Base-by-base conservation (phyloP, 1,140 invertebrate species). In the Rhynchophorus ferrugineus region DNA sequence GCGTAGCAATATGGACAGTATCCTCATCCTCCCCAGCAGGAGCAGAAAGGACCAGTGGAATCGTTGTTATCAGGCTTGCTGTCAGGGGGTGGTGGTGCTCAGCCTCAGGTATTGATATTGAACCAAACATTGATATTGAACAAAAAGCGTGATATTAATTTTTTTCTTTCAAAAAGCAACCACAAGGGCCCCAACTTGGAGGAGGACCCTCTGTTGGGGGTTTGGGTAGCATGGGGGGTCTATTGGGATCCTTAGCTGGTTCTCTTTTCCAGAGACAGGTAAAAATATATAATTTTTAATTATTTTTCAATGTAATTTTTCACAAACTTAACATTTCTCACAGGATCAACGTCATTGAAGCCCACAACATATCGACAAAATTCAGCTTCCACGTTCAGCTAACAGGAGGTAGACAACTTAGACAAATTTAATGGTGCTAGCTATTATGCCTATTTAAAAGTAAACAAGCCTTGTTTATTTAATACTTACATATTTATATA, bases 171-270 rank as follows among this genome's bases (percentile, higher is more conserved):
- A 59, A 20, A n/a, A n/a, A n/a, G n/a, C 59, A 55, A 50, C 44
- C 48, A 8, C 59, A 57, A 13, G 9, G n/a, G n/a, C 62, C 56
- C 19, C 61, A 67, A 24, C 44, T 60, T 16, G 64, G 64, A 11
- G 65, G 65, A 11, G 59, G 61, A 24, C 61, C 60, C 29, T 63
- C 62, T 8, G 48, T 66, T 18, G 66, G 66, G 37, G 63, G 64
- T 16, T 52, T 68, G 9, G 65, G 65, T 20, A 63, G 62, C 33
- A 55, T 66, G 39, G 61, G 64, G 7, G 59, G 58, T 20, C 50
- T 66, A 29, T 51, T 66, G 34, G 36, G 46, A 29, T 57, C 57
- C 14, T 59, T 66, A 24, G 64, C 64, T 5, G 60, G 61, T 2
- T 56, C 59, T 39, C 35, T 64, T 2, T 36, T 66, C 6, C 44